These are phyloP conservation scores for Andrena cerasifolii DNA, from an alignment of 1,140 invertebrate species.

Conservation along the genomic window DNA sequence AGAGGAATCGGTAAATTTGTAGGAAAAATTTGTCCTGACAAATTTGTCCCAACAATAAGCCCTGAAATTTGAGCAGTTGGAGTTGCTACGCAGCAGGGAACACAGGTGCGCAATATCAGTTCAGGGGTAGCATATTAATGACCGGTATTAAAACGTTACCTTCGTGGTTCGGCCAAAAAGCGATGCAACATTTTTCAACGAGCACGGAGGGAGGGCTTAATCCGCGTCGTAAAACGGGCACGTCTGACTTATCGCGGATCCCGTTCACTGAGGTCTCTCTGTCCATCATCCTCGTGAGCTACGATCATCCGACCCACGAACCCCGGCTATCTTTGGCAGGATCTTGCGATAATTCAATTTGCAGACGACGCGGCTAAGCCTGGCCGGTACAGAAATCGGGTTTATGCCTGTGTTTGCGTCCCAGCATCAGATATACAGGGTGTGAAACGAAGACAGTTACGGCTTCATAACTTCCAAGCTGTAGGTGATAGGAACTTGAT, in stretches of 20 bases:
- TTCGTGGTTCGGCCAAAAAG: background rate
- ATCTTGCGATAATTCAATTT: slow-evolving; percentile 52
- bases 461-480: background rate
- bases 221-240: background rate
- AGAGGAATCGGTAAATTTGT: background rate
- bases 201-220: background rate
- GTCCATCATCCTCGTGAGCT: slow-evolving; percentile 12
- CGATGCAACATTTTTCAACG: slow-evolving; percentile 4
- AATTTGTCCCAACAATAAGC: too few relatives aligned
- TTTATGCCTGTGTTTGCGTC: slow-evolving; percentile 55
- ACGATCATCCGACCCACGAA: background rate
- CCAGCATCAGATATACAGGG: slow-evolving; percentile 15
- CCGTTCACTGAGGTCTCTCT: background rate
- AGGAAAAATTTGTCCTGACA: background rate
- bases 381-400: slow-evolving; percentile 49
- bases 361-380: slow-evolving; percentile 17
- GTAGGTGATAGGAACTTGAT: too few relatives aligned
- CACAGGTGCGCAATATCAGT: background rate
- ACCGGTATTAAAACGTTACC: slow-evolving; percentile 1
- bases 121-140: background rate
- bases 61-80: background rate
- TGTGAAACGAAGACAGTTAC: background rate
- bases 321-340: background rate
- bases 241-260: slow-evolving; percentile 14
- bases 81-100: background rate